Conservation (phyloP, 2,113 vertebrate genomes). For the Dromas ardeola region DNA sequence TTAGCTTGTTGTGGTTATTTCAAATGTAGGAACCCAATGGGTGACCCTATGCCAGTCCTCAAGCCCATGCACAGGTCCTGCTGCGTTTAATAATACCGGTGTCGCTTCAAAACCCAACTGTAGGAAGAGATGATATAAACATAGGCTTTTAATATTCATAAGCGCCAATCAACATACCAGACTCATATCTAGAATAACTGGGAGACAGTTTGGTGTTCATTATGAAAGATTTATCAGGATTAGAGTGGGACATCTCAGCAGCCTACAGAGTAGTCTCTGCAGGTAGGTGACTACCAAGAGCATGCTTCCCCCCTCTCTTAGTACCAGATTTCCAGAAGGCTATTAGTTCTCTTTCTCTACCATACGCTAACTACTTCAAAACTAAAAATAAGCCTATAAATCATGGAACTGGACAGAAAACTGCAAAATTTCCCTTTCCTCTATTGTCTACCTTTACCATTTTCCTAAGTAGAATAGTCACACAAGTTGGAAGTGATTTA, state of each 20-base stretch:
- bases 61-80: neutral
- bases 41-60: neutral
- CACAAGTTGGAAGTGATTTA: neutral
- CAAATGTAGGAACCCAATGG: neutral
- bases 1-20: neutral
- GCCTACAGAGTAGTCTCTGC: neutral
- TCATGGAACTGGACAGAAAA: neutral
- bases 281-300: neutral
- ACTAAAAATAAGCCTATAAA: neutral
- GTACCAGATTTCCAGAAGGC: neutral
- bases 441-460: neutral
- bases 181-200: neutral
- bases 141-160: neutral
- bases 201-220: neutral
- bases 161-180: neutral
- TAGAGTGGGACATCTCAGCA: neutral
- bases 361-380: neutral
- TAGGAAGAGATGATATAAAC: neutral
- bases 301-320: neutral
- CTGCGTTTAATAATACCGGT: neutral
- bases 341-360: neutral
- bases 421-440: neutral
- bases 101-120: neutral
- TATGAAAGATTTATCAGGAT: neutral
- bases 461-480: neutral